These are phyloP conservation scores for Limnephilus marmoratus DNA, from an alignment of 2,888 invertebrate genomes.

Conservation along the genomic window DNA sequence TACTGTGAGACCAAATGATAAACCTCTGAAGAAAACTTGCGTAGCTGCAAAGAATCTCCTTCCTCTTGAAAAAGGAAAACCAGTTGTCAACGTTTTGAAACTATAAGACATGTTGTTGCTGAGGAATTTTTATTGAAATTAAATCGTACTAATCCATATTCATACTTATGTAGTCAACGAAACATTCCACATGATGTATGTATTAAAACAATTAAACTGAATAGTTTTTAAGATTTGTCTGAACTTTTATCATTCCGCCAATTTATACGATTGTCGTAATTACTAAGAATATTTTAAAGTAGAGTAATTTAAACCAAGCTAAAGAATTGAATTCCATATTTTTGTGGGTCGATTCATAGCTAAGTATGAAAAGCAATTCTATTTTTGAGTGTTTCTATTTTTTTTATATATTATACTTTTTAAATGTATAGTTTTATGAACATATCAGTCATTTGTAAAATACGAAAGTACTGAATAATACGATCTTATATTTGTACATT, in stretches of 20 bases:
- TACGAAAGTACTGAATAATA: not conserved
- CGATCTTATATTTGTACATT: not conserved
- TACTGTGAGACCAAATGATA: conserved; percentile 73
- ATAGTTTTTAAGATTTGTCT: conserved; percentile 13
- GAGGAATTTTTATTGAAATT: not conserved
- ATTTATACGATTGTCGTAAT: conserved; percentile 8
- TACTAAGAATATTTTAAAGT: not conserved
- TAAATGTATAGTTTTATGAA: not conserved
- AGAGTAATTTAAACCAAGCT: not conserved
- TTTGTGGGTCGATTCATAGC: not conserved
- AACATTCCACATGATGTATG: not conserved
- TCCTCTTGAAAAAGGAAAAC: conserved; percentile 60
- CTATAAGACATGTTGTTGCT: conserved; percentile 41
- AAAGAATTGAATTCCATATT: not conserved
- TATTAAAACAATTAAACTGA: not conserved
- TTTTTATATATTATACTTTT: not conserved
- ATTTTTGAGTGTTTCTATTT: not conserved
- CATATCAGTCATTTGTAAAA: not conserved
- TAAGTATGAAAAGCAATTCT: not conserved
- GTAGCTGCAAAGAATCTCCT: conserved; percentile 69
- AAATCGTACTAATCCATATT: not conserved
- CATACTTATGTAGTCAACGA: not conserved
- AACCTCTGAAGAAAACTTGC: conserved; percentile 79
- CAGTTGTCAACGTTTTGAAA: conserved; percentile 61
- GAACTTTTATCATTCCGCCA: not conserved